Base-by-base conservation (phyloP, 1,140 invertebrate species). In the Zaprionus africanus region DNA sequence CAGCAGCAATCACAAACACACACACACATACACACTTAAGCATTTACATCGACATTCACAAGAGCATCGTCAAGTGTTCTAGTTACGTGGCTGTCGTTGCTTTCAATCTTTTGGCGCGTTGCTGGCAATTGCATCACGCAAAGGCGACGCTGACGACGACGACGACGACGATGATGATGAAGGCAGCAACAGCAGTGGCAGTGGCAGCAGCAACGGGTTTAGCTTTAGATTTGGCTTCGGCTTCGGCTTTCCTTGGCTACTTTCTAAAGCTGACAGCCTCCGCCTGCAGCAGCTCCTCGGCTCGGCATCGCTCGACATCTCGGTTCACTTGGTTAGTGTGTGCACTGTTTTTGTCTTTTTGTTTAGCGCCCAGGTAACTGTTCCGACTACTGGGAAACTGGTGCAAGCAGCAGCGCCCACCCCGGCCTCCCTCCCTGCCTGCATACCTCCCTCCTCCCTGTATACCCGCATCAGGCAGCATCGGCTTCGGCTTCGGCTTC, bases 81-180 rank as follows among this genome's bases (percentile, higher is more conserved):
- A 90, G 85, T 90, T 90, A 90, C 86, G 85, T 90, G 86, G 85
- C 88, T 80, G 85, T 84, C 71, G 72, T 82, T 90, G 85, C 85
- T 79, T 88, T 88, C 85, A 88, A 88, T 88, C 85, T 88, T 85
- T 88, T 88, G 85, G 85, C 85, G 86, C 79, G 65, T 73, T 73
- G 82, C 81, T 87, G 72, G 84, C 85, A 87, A 88, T 88, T 90
- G 85, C 85, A 90, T 90, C 85, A 88, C 85, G 85, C 85, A 79
- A 88, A 79, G 79, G 77, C 57, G 71, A 74, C 53, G 46, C 46
- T 49, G 46, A 69, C 46, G 28, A 24, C 12, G 17, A 34, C 34
- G 19, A 31, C 34, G 51, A 17, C 49, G 19, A 24, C 22, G 67
- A 12, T 22, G 56, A 28, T 60, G 63, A 41, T 67, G 76, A 49